Evolutionary conservation across 2,888 invertebrate genomes (phyloP).

Genomic region (Erebia ligea): DNA sequence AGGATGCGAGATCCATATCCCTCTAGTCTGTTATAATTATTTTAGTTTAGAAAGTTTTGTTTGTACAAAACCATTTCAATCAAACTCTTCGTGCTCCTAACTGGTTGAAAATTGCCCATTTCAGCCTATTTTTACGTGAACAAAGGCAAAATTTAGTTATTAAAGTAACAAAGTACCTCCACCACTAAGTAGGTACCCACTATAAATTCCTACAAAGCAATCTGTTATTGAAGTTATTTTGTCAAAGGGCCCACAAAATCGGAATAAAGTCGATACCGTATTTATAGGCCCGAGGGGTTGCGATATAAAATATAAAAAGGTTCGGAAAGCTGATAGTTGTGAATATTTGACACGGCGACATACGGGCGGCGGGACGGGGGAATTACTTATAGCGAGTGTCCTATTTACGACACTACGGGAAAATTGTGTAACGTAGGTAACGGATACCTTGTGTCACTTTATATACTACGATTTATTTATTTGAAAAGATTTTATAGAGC

Average conservation of each 20-base stretch:
- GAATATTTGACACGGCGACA: slow-evolving; percentile 26
- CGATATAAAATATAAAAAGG: slow-evolving; percentile 30
- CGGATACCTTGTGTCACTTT: no score
- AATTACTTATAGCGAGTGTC: background rate
- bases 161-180: no score
- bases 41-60: no score
- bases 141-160: background rate
- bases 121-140: background rate
- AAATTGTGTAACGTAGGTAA: background rate
- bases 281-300: slow-evolving; percentile 17
- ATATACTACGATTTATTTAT: no score
- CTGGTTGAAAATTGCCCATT: background rate
- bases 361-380: background rate
- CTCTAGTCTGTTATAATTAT: background rate
- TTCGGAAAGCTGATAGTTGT: slow-evolving; percentile 24
- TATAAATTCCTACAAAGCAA: slow-evolving; percentile 3
- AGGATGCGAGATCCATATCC: background rate
- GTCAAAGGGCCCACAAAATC: slow-evolving; percentile 4
- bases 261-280: slow-evolving; percentile 13
- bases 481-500: no score
- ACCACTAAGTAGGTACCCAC: no score
- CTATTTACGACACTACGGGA: background rate
- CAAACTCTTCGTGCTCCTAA: background rate
- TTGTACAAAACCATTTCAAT: no score
- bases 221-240: background rate